Conservation (phyloP, 2,888 invertebrate species). For the Calameuta pallipes region DNA sequence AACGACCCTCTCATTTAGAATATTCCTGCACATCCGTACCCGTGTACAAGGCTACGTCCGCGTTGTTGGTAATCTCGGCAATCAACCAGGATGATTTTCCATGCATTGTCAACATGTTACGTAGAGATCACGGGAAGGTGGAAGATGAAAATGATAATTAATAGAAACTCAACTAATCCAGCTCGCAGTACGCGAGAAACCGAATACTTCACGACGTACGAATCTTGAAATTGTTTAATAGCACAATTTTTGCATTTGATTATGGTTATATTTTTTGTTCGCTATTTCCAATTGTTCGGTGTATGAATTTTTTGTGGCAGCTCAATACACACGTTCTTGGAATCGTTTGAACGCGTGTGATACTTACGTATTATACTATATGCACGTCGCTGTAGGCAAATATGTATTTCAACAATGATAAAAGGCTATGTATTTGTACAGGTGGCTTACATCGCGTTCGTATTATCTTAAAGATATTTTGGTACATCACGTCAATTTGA, state of each 20-base stretch:
- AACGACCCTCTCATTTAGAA: background rate
- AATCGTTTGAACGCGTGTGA: background rate
- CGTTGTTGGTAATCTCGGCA: background rate
- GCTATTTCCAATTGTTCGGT: background rate
- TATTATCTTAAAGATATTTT: background rate
- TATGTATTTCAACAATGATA: background rate
- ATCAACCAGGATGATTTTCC: too few species aligned
- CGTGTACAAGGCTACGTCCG: background rate
- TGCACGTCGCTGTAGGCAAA: background rate
- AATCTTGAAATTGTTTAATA: background rate
- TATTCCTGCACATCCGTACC: background rate
- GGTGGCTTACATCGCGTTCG: background rate
- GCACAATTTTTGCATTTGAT: background rate
- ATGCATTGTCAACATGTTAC: too few species aligned
- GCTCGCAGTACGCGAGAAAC: background rate
- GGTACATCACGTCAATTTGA: background rate
- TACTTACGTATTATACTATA: too few species aligned
- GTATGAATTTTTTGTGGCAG: background rate
- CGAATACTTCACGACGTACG: background rate
- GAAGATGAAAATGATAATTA: too few species aligned
- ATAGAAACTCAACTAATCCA: background rate
- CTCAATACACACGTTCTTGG: background rate
- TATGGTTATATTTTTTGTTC: background rate
- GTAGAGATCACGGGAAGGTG: too few species aligned
- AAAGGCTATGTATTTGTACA: background rate